A percentile compares a stretch with the other conserved stretches of the same genome.
phyloP scores from a whole-genome alignment of 1,140 invertebrate genomes.

The Solen grandis region DNA sequence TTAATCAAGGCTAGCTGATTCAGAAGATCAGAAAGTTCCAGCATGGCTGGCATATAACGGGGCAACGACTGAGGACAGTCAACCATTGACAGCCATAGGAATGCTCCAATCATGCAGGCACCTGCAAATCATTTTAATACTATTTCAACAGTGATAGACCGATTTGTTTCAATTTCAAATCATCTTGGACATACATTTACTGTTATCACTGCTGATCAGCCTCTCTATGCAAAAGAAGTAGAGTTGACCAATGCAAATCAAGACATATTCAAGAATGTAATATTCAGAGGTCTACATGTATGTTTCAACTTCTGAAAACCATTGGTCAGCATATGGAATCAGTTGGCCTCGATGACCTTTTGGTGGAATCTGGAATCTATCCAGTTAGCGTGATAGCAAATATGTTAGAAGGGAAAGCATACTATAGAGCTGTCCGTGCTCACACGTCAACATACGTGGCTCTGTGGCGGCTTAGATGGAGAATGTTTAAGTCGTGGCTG shows the following conservation, averaged over 20 bases:
- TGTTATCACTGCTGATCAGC: slow-evolving; percentile 43
- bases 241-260: slow-evolving; percentile 23
- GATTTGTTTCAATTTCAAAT: not conserved
- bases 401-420: slow-evolving; percentile 46
- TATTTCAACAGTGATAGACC: not conserved
- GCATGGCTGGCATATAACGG: slow-evolving; percentile 17
- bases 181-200: slow-evolving; percentile 23
- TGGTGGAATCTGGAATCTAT: slow-evolving; percentile 30
- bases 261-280: slow-evolving; percentile 30
- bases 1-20: not conserved
- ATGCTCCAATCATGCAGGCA: slow-evolving; percentile 31
- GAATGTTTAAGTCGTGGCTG: not conserved
- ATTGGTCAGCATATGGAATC: slow-evolving; percentile 53
- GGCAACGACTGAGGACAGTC: not conserved
- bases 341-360: slow-evolving; percentile 49
- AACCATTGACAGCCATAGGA: not conserved
- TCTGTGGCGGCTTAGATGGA: not conserved
- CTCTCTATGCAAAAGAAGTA: slow-evolving; percentile 35
- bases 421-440: slow-evolving; percentile 18
- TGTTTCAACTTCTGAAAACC: slow-evolving; percentile 50
- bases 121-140: slow-evolving; percentile 45
- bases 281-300: slow-evolving; percentile 29
- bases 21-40: slow-evolving; percentile 1
- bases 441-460: too few species aligned
- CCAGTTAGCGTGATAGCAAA: slow-evolving; percentile 15